phyloP scores from a whole-genome alignment of 53 echinoderm and acorn worm genomes.

The Temnopleurus reevesii region DNA sequence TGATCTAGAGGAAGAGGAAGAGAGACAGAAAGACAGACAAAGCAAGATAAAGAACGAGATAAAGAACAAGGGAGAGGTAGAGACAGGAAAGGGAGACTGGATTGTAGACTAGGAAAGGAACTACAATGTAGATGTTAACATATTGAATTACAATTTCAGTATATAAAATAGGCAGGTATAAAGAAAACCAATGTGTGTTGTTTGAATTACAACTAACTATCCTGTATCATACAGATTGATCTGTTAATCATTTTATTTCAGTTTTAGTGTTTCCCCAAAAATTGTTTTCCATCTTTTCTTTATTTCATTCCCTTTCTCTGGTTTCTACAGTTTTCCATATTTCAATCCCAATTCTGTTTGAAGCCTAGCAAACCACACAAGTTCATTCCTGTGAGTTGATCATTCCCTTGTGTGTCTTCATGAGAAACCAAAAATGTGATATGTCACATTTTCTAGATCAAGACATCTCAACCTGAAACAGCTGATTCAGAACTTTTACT shows the following conservation, averaged over 20 bases:
- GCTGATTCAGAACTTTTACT: not conserved
- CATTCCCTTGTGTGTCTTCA: not conserved
- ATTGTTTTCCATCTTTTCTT: no score
- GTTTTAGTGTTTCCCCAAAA: no score
- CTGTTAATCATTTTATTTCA: no score
- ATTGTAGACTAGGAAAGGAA: not conserved
- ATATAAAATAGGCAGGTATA: no score
- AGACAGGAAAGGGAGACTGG: not conserved
- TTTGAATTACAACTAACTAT: no score
- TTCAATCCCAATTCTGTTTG: not conserved
- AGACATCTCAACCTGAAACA: not conserved
- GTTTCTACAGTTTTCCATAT: no score
- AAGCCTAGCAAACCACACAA: not conserved
- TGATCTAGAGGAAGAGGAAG: not conserved
- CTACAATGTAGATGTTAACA: no score
- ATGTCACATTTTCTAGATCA: conserved; percentile 7
- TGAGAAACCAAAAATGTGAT: not conserved
- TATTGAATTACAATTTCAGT: no score
- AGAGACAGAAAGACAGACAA: not conserved
- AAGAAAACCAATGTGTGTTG: no score
- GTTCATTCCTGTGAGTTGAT: conserved; percentile 1
- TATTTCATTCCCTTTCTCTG: no score
- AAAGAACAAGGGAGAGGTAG: not conserved
- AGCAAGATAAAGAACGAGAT: not conserved
- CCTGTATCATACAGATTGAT: no score